Percentiles rank a stretch among this genome's conserved stretches.
Evolutionary conservation across 2,888 invertebrate genomes (phyloP).

Genomic region (Campopleginae sp.): DNA sequence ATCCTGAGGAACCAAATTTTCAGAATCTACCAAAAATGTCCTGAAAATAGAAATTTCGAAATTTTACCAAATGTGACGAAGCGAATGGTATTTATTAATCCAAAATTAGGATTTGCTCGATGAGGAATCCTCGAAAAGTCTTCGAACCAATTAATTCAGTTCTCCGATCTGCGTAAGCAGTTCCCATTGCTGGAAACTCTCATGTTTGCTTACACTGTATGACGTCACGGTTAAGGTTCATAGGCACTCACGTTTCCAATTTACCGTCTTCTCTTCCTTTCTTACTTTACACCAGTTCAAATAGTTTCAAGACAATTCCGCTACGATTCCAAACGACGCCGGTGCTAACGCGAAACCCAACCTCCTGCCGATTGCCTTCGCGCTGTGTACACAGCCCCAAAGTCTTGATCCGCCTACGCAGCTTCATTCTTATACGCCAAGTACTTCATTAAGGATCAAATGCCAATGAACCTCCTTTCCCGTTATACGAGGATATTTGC

Average conservation of each 20-base stretch:
- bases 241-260: neutral
- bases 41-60: too few species aligned
- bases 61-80: too few species aligned
- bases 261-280: neutral
- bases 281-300: neutral
- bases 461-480: neutral
- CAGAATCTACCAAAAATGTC: too few species aligned
- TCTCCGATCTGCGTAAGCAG: neutral
- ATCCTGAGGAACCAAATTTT: too few species aligned
- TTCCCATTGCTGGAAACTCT: neutral
- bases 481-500: neutral
- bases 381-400: conserved; percentile 78
- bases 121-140: too few species aligned
- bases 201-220: too few species aligned
- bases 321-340: conserved; percentile 75
- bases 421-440: conserved; percentile 62
- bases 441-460: conserved; percentile 43
- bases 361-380: conserved; percentile 75
- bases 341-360: conserved; percentile 77
- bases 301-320: neutral
- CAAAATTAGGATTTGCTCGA: too few species aligned
- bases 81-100: too few species aligned
- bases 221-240: too few species aligned
- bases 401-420: conserved; percentile 76
- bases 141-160: too few species aligned